Evolutionary conservation across 2,888 invertebrate species (phyloP).

Genomic region (Troides oblongomaculatus): DNA sequence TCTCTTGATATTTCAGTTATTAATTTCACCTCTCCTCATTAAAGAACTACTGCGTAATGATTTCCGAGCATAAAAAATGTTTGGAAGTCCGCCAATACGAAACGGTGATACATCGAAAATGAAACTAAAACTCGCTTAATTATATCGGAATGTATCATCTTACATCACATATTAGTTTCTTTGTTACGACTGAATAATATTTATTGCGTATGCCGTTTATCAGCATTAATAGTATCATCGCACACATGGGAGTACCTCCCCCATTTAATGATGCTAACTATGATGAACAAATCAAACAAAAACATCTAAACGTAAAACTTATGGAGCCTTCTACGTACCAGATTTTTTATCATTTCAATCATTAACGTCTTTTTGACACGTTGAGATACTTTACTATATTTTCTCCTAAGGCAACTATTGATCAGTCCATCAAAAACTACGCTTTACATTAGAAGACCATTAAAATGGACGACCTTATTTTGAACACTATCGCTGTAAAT

Average conservation of each 20-base stretch:
- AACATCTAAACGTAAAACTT: too few relatives aligned
- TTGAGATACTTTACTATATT: too few relatives aligned
- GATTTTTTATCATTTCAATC: too few relatives aligned
- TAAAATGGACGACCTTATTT: too few relatives aligned
- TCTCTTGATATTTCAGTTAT: not conserved
- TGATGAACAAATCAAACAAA: not conserved
- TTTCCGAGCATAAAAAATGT: not conserved
- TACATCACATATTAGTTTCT: not conserved
- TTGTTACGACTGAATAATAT: slow-evolving; percentile 3
- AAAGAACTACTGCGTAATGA: not conserved
- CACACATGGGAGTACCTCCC: not conserved
- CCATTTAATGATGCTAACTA: not conserved
- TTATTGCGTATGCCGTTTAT: not conserved
- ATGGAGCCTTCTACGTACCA: too few relatives aligned
- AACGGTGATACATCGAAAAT: not conserved
- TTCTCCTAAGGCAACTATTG: too few relatives aligned
- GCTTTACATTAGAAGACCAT: too few relatives aligned
- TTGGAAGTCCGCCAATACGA: not conserved
- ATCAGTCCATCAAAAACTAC: too few relatives aligned
- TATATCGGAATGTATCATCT: not conserved
- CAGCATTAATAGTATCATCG: not conserved
- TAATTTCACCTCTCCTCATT: not conserved
- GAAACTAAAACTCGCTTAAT: not conserved
- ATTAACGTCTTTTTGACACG: too few relatives aligned
- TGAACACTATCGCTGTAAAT: too few relatives aligned